A percentile compares a stretch with the other conserved stretches of the same genome.
These are phyloP conservation scores for Pluvialis apricaria DNA, from an alignment of 2,113 vertebrate genomes.

Conservation along the genomic window DNA sequence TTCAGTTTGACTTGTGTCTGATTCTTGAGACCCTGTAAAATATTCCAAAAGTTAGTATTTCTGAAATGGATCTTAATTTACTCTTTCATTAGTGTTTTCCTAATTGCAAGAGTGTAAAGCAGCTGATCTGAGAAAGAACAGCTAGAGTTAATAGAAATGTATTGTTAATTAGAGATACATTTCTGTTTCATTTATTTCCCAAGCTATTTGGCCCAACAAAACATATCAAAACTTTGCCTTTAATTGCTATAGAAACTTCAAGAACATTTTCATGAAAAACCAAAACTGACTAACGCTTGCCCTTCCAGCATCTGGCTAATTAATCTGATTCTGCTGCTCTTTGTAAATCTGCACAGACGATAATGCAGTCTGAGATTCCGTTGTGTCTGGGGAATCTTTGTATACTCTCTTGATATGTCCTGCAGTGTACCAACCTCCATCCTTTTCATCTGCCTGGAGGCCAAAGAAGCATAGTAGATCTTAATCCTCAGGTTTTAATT, in stretches of 20 bases:
- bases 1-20: conserved; percentile 96
- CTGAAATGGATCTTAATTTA: neutral
- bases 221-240: neutral
- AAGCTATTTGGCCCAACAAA: neutral
- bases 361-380: neutral
- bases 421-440: neutral
- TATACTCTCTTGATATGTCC: neutral
- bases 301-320: neutral
- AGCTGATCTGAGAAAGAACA: neutral
- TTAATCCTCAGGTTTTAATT: neutral
- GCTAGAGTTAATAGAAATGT: neutral
- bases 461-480: neutral
- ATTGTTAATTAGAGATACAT: neutral
- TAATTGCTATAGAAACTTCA: neutral
- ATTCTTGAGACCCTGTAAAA: conserved; percentile 92
- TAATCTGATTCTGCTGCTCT: neutral
- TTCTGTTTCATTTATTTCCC: neutral
- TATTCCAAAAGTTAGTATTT: neutral
- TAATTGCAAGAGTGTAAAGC: neutral
- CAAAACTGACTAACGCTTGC: neutral
- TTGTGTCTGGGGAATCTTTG: neutral
- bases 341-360: neutral
- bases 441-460: neutral
- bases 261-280: neutral
- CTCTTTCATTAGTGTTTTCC: neutral